A percentile compares a stretch with the other conserved stretches of the same genome.
Conservation (phyloP, 1,140 invertebrate genomes). For the Neuroterus valhalla region DNA sequence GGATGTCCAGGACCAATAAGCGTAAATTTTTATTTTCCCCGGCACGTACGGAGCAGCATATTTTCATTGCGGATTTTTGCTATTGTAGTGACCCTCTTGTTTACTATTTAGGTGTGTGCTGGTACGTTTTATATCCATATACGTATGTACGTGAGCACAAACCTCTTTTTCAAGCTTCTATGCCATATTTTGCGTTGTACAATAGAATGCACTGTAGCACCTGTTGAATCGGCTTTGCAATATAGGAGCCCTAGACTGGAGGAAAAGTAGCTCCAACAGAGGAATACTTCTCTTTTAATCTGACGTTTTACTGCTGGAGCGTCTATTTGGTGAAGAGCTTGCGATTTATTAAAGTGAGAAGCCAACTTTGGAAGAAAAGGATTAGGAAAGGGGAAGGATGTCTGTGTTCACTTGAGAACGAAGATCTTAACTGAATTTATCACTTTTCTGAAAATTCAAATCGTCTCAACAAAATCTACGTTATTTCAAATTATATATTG, state of each 20-base stretch:
- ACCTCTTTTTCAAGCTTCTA: conserved; percentile 14
- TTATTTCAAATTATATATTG: too few relatives aligned
- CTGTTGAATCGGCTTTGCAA: conserved; percentile 25
- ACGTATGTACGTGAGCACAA: conserved; percentile 2
- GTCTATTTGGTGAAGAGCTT: conserved; percentile 2
- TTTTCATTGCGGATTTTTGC: conserved; percentile 13
- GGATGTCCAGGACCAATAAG: not conserved
- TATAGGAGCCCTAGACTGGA: not conserved
- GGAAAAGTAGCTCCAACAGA: conserved; percentile 4
- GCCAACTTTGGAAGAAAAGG: not conserved
- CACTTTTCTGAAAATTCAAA: too few relatives aligned
- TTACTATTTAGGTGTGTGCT: not conserved
- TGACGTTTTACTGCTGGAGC: not conserved
- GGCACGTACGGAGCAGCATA: not conserved
- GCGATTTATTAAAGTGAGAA: conserved; percentile 1
- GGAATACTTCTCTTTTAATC: conserved; percentile 27
- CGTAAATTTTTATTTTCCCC: conserved; percentile 11
- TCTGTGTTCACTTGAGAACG: too few relatives aligned
- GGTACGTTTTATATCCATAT: not conserved
- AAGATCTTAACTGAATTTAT: too few relatives aligned
- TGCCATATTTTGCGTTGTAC: conserved; percentile 9
- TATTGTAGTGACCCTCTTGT: not conserved
- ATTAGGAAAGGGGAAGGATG: not conserved
- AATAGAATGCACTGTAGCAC: conserved; percentile 22
- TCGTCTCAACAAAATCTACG: too few relatives aligned